Evolutionary conservation across 2,888 invertebrate genomes (phyloP).

Genomic region (Mycalesis mineus): DNA sequence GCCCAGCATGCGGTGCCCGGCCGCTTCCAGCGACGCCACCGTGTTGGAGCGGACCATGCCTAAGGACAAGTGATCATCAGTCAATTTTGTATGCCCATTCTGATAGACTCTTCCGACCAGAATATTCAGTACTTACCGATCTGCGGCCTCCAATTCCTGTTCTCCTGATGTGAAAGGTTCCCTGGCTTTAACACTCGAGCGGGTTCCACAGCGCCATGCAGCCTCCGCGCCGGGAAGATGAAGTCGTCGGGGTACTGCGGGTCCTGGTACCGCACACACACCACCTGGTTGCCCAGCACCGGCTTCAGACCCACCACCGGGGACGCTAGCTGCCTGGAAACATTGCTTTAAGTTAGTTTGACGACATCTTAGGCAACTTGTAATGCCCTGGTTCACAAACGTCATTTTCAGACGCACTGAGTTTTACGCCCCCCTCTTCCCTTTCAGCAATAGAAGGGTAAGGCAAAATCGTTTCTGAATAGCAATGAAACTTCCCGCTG

Average conservation of each 20-base stretch:
- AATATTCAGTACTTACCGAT: conserved; percentile 75
- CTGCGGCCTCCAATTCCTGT: conserved; percentile 85
- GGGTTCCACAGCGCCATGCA: conserved; percentile 84
- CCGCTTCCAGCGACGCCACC: conserved; percentile 80
- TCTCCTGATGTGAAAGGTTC: conserved; percentile 80
- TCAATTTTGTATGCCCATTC: too few species aligned
- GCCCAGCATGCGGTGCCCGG: conserved; percentile 87
- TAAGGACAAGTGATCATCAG: conserved; percentile 41
- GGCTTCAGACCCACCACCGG: conserved; percentile 84
- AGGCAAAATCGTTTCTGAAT: too few species aligned
- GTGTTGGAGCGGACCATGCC: conserved; percentile 82
- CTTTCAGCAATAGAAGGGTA: too few species aligned
- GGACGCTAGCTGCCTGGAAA: conserved; percentile 79
- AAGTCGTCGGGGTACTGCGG: conserved; percentile 85
- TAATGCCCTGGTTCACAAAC: too few species aligned
- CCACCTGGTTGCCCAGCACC: conserved; percentile 76
- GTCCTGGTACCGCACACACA: conserved; percentile 86
- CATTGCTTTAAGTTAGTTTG: not conserved
- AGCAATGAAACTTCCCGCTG: too few species aligned
- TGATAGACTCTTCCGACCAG: too few species aligned
- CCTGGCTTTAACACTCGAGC: conserved; percentile 87
- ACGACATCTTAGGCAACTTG: too few species aligned
- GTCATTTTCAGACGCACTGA: too few species aligned
- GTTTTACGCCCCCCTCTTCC: too few species aligned
- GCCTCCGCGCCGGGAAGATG: conserved; percentile 86